These are phyloP conservation scores for Leptinotarsa lineolata DNA, from an alignment of 1,140 invertebrate genomes.

Conservation along the genomic window DNA sequence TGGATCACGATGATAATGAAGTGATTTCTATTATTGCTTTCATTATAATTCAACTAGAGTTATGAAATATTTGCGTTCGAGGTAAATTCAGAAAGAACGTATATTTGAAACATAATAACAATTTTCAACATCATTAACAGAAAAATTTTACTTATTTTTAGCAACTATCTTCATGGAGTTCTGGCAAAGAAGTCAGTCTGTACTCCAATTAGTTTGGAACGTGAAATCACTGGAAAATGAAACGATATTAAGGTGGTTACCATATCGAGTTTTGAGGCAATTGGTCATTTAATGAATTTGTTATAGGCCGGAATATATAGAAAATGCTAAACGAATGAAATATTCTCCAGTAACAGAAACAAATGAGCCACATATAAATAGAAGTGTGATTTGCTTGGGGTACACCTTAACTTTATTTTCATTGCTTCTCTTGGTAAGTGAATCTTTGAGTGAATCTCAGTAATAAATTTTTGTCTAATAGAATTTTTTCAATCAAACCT, in stretches of 20 bases:
- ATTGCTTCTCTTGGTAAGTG: conserved; percentile 72
- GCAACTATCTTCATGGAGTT: conserved; percentile 85
- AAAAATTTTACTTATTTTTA: conserved; percentile 48
- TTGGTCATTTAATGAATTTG: conserved; percentile 43
- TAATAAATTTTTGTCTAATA: too few relatives aligned
- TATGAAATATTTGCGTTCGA: too few relatives aligned
- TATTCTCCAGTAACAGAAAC: conserved; percentile 71
- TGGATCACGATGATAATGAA: too few relatives aligned
- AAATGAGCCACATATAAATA: conserved; percentile 78
- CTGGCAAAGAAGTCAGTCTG: conserved; percentile 88
- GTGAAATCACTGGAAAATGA: conserved; percentile 79
- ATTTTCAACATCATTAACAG: too few relatives aligned
- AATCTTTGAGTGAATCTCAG: not conserved
- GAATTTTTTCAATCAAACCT: not conserved
- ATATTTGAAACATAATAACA: too few relatives aligned
- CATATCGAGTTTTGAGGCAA: not conserved
- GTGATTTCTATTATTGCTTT: too few relatives aligned
- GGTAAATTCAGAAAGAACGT: too few relatives aligned
- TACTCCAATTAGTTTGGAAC: conserved; percentile 88
- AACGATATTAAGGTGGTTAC: conserved; percentile 58
- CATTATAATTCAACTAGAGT: too few relatives aligned
- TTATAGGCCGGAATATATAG: conserved; percentile 72
- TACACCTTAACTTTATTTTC: conserved; percentile 80
- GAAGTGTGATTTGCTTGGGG: conserved; percentile 80
- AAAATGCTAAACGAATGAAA: conserved; percentile 65